Conservation (phyloP, 1,140 invertebrate species). For the Magallana gigas region DNA sequence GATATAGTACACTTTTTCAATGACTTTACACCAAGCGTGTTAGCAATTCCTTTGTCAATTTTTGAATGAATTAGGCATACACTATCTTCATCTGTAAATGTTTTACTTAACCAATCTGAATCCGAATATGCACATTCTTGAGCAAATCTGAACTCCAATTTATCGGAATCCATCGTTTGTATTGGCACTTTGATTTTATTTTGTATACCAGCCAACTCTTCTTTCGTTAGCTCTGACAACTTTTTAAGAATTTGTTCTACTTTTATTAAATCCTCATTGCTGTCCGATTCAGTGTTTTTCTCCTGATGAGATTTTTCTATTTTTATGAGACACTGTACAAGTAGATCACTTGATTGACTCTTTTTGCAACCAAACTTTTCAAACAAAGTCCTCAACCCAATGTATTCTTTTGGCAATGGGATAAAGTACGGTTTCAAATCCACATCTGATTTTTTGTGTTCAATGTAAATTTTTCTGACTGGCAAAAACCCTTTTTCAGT, state of each 20-base stretch:
- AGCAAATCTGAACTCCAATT: background rate
- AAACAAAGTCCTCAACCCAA: background rate
- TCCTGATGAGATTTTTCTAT: background rate
- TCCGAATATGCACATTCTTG: conserved; percentile 33
- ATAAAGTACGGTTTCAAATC: background rate
- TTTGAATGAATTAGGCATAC: conserved; percentile 45
- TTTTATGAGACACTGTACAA: background rate
- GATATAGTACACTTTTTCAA: conserved; percentile 44
- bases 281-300: background rate
- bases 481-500: background rate
- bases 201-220: background rate
- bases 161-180: background rate
- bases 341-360: background rate
- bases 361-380: background rate
- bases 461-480: background rate
- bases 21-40: conserved; percentile 52
- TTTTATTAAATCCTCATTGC: background rate
- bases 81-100: conserved; percentile 24
- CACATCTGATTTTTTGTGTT: background rate
- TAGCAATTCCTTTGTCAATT: conserved; percentile 17
- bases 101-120: background rate
- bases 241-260: background rate
- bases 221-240: background rate
- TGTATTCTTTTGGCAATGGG: background rate
- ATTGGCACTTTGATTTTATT: conserved; percentile 2